Evolutionary conservation across 2,113 vertebrate species (phyloP), one percentile per base, ranked within the genome.

Genomic region (Pungitius pungitius): DNA sequence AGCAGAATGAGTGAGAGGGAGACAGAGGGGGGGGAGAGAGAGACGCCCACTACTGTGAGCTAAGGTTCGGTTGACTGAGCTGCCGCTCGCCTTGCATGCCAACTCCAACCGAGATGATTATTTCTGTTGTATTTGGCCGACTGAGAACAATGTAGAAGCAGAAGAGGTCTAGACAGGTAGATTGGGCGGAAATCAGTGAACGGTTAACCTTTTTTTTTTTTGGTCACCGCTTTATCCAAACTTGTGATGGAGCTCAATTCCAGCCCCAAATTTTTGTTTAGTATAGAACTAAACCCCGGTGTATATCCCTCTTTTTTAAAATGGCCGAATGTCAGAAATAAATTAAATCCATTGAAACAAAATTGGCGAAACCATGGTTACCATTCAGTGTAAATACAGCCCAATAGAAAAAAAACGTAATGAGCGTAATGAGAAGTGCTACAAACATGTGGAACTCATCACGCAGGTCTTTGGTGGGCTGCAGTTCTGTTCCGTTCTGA

Each of bases 1-100:
- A 88, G 81, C 82, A 91, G 82, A 87, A 82, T 89, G 87, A 90
- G 81, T 84, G 86, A 90, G 80, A 73, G 78, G 60, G 82, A 86
- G 81, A 82, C n/a, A n/a, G n/a, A n/a, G n/a, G n/a, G n/a, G 77
- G 30, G 30, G 30, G 76, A 76, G 71, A 73, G 75, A 72, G 89
- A 73, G 80, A 90, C 84, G 80, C 87, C 90, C 85, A 87, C 85
- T 45, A 69, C 83, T 66, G 74, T 52, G 75, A 79, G 88, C 80
- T 55, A 40, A 69, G 76, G 73, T 81, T 87, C 62, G 84, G 82
- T 84, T 58, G 80, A 75, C 66, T 79, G 87, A 86, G 79, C 85
- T 24, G 35, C 11, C 45, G 60, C 76, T 83, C 27, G 57, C 69
- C 75, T 83, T 17, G 54, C 70, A 61, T 56, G 81, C 81, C 80